Evolutionary conservation across 1,140 invertebrate species (phyloP), one percentile per base, ranked within the genome.

Genomic region (Micrasema longulum): DNA sequence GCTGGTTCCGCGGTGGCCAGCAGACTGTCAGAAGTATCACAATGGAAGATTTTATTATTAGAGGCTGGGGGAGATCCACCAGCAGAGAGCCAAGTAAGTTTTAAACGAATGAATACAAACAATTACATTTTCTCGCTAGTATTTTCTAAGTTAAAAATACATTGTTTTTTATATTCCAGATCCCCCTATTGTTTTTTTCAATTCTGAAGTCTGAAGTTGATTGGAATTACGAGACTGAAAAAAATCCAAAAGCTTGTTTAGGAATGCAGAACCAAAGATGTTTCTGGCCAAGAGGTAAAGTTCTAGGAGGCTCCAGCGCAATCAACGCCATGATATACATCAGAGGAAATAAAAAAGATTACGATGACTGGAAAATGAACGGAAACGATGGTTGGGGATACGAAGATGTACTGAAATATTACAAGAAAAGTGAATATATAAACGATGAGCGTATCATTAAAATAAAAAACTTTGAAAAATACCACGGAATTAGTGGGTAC

Each of bases 301-400:
- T 83, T 6, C 72, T 79, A 70, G 88, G 88, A 36, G 88, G 88
- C n/a, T 83, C 82, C 20, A 87, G 85, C 10, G 83, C 83, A 7
- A 77, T 89, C n/a, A 89, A 89, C 76, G 86, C 82, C 12, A 88
- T 90, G 87, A 83, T 87, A 14, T 90, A 89, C 76, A 81, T 87
- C 1, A 78, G 89, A 55, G 89, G 89, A 0, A 85, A 89, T 78
- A 80, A 81, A 7, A 77, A 72, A 60, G 87, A 89, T 76, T 90
- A 88, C 74, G 85, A 90, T 75, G 71, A 83, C 16, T 90, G 89
- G 89, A 84, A 84, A 36, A 82, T 81, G 62, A 68, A 85, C 48
- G 89, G 88, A 5, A 87, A 87, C 26, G 70, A 67, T 5, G 84
- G 84, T 4, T 90, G 89, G 89, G 82, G 81, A n/a, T 90, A 87